phyloP scores from a whole-genome alignment of 2,113 vertebrate genomes.

The Clarias magur region DNA sequence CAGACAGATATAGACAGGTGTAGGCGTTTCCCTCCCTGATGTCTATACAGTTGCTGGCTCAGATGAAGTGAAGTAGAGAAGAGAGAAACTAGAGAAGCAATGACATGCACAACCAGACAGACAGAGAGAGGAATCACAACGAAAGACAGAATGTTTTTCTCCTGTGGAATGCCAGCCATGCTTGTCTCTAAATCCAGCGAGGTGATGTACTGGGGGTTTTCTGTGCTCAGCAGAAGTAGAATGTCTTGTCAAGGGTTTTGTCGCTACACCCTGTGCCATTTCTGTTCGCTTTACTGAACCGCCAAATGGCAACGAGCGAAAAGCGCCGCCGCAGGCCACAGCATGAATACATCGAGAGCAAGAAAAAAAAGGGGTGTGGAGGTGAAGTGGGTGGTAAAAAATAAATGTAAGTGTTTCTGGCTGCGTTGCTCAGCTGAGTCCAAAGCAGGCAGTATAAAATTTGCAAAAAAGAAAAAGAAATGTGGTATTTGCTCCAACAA shows the following conservation, averaged over 20 bases:
- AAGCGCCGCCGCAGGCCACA: constrained; percentile 13
- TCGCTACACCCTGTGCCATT: constrained; percentile 15
- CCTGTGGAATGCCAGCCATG: constrained; percentile 20
- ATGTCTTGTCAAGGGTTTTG: constrained; percentile 29
- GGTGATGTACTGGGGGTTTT: constrained; percentile 13
- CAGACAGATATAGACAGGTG: constrained; percentile 14
- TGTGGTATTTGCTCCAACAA: constrained; percentile 8
- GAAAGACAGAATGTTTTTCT: constrained; percentile 9
- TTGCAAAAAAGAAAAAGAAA: constrained; percentile 50
- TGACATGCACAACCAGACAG: constrained; percentile 11
- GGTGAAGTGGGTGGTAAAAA: background rate
- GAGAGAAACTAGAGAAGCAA: constrained; percentile 9
- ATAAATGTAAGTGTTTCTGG: constrained; percentile 26
- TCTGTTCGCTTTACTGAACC: constrained; percentile 43
- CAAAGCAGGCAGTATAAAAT: constrained; percentile 8
- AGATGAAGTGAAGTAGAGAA: background rate
- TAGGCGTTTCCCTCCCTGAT: constrained; percentile 30
- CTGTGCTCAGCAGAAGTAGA: constrained; percentile 41
- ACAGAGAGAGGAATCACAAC: constrained; percentile 13
- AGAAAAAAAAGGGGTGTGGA: background rate
- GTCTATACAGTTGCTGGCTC: constrained; percentile 8
- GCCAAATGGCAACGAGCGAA: constrained; percentile 37
- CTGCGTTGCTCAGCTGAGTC: constrained; percentile 25
- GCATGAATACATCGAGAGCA: constrained; percentile 16
- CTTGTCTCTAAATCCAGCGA: constrained; percentile 3